Conservation (phyloP, 2,888 invertebrate species). For the Ommatoiulus sabulosus region DNA sequence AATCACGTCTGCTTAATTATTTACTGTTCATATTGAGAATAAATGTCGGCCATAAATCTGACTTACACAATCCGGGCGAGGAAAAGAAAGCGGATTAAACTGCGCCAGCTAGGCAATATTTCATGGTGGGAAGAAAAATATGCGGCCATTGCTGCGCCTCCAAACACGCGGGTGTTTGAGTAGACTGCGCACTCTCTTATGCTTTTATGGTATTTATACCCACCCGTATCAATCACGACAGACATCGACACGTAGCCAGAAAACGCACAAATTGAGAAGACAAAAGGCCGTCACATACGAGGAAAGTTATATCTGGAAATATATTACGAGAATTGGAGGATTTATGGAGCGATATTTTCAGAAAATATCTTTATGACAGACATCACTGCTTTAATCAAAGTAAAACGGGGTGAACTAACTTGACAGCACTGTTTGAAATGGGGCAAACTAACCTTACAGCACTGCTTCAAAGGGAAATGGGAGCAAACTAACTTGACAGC, state of each 20-base stretch:
- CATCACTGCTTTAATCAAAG: too few relatives aligned
- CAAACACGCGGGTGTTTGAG: neutral
- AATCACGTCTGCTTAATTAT: slow-evolving; percentile 58
- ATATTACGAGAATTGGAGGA: too few relatives aligned
- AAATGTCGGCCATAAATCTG: slow-evolving; percentile 57
- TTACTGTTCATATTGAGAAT: slow-evolving; percentile 58
- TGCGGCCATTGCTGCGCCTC: slow-evolving; percentile 42
- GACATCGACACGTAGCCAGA: neutral
- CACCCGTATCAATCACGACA: neutral
- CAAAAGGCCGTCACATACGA: too few relatives aligned
- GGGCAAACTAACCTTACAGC: too few relatives aligned
- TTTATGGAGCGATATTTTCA: too few relatives aligned
- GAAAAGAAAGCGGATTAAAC: slow-evolving; percentile 50
- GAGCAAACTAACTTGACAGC: too few relatives aligned
- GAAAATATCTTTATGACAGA: too few relatives aligned
- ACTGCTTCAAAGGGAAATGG: too few relatives aligned
- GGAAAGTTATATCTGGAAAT: too few relatives aligned
- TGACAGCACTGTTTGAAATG: too few relatives aligned
- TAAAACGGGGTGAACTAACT: too few relatives aligned
- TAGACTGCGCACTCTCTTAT: neutral
- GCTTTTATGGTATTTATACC: neutral
- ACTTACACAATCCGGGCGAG: slow-evolving; percentile 53
- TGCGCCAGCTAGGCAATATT: slow-evolving; percentile 42
- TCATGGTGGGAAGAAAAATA: slow-evolving; percentile 47
- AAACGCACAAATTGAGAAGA: neutral